Percentiles rank a stretch among this genome's conserved stretches.
Conservation (phyloP, 1,140 invertebrate species). For the Dysdera silvatica region DNA sequence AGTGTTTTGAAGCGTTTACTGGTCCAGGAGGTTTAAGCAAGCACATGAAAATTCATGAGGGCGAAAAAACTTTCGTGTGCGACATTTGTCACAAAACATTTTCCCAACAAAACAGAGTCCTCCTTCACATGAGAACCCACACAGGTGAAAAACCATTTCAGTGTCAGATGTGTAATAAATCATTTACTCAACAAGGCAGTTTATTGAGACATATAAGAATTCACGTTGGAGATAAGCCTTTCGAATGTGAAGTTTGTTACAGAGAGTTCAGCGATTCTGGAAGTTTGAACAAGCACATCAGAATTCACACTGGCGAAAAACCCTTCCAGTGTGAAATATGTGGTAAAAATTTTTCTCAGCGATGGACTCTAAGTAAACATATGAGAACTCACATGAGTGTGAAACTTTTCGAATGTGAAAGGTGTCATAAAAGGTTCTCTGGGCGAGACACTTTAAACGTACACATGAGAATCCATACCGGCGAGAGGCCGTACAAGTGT, state of each 20-base stretch:
- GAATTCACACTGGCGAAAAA: slow-evolving; percentile 45
- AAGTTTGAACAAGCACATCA: slow-evolving; percentile 43
- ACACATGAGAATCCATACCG: too few species aligned
- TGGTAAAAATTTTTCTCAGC: slow-evolving; percentile 28
- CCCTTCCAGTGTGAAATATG: slow-evolving; percentile 46
- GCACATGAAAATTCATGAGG: slow-evolving; percentile 83
- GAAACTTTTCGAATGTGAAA: slow-evolving; percentile 49
- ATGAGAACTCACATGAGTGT: slow-evolving; percentile 30
- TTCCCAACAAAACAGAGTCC: too few species aligned
- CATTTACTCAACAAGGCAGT: slow-evolving; percentile 72
- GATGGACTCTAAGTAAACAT: slow-evolving; percentile 13
- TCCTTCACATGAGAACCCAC: too few species aligned
- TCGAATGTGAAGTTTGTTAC: slow-evolving; percentile 30
- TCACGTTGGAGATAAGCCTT: slow-evolving; percentile 15
- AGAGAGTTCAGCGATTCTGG: slow-evolving; percentile 45
- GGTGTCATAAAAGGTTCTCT: slow-evolving; percentile 50
- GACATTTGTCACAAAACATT: too few species aligned
- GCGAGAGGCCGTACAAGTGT: too few species aligned
- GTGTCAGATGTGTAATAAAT: slow-evolving; percentile 77
- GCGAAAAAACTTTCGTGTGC: too few species aligned
- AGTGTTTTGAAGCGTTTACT: slow-evolving; percentile 89
- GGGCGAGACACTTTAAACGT: too few species aligned
- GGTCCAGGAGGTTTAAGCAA: slow-evolving; percentile 90
- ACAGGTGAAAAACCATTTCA: too few species aligned
- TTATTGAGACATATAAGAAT: slow-evolving; percentile 22